These are phyloP conservation scores for Spizaetus ornatus DNA, from an alignment of 2,113 vertebrate genomes.

Conservation along the genomic window DNA sequence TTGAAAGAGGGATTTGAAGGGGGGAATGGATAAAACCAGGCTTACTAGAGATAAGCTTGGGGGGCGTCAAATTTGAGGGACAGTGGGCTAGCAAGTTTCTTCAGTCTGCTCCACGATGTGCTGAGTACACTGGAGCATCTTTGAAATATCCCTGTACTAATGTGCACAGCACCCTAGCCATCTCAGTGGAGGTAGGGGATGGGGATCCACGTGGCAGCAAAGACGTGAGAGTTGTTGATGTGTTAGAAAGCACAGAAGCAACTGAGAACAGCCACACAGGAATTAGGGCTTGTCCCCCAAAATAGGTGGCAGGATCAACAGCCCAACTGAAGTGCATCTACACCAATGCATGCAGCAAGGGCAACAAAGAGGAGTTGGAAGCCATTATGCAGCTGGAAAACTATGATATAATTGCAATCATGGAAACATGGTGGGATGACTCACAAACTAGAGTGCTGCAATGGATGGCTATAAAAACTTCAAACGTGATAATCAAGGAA, in stretches of 20 bases:
- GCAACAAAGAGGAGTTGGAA: not conserved
- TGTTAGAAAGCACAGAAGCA: not conserved
- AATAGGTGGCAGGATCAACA: not conserved
- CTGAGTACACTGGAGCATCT: not conserved
- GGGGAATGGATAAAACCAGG: not conserved
- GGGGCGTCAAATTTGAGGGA: no score
- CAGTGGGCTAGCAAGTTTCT: no score
- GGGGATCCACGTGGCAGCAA: accelerated
- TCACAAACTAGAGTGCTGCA: not conserved
- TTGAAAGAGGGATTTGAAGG: not conserved
- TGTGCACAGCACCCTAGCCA: no score
- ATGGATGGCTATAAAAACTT: not conserved
- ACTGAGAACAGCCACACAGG: not conserved
- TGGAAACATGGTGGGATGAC: not conserved
- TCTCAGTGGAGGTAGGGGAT: not conserved
- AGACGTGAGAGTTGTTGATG: accelerated
- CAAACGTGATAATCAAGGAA: not conserved
- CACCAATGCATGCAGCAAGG: not conserved
- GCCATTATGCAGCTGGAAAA: not conserved
- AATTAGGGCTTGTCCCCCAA: not conserved
- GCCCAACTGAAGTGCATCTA: not conserved
- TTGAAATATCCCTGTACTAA: not conserved
- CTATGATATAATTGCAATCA: not conserved
- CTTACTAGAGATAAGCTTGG: not conserved
- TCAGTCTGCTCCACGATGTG: not conserved